phyloP scores from a whole-genome alignment of 2,797 vertebrate genomes.

The Oreochromis grahami region DNA sequence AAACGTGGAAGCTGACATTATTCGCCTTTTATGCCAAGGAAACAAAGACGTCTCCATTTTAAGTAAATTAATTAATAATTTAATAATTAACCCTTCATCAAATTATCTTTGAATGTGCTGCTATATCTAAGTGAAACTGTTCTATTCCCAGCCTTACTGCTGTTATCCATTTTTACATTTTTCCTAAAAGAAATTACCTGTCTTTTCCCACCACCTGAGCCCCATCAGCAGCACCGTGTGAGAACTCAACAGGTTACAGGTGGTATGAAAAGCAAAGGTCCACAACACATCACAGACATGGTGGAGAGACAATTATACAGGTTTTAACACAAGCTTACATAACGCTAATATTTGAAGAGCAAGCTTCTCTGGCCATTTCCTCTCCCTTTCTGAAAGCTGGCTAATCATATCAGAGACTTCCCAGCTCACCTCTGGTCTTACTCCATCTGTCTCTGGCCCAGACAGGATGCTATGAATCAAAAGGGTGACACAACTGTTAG shows the following conservation, averaged over 20 bases:
- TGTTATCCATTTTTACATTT: not conserved
- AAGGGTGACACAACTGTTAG: not conserved
- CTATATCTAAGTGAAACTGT: not conserved
- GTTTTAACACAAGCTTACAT: not conserved
- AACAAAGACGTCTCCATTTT: not conserved
- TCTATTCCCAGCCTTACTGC: not conserved
- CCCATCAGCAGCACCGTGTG: not conserved
- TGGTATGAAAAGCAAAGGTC: not conserved
- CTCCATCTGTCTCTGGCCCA: constrained; percentile 17
- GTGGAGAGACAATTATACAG: not conserved
- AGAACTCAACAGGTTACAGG: not conserved
- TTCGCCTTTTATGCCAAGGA: not conserved
- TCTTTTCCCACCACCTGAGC: not conserved
- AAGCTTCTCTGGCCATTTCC: not conserved
- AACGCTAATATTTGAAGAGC: not conserved
- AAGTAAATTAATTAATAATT: not conserved
- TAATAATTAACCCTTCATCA: not conserved
- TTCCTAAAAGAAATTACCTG: not conserved
- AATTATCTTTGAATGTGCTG: not conserved
- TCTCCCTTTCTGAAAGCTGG: not conserved
- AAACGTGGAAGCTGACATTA: not conserved
- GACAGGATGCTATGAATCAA: constrained; percentile 20
- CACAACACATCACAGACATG: not conserved
- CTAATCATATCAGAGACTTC: constrained; percentile 33
- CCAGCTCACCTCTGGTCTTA: constrained; percentile 18